A percentile compares a stretch with the other conserved stretches of the same genome.
Evolutionary conservation across 1,140 invertebrate species (phyloP).

Genomic region (Hyles euphorbiae): DNA sequence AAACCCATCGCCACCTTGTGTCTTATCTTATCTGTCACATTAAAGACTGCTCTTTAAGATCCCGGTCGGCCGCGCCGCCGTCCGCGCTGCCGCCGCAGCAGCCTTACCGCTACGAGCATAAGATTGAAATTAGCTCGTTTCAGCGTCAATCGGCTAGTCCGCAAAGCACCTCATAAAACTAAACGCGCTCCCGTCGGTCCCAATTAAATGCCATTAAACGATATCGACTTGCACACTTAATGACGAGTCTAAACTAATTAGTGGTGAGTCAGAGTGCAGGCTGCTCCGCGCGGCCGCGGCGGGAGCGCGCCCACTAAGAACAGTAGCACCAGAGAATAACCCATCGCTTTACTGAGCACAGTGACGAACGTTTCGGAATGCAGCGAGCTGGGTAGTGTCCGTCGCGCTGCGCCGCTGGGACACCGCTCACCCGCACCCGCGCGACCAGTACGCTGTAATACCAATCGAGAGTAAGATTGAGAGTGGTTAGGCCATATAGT

Average conservation of each 20-base stretch:
- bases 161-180: constrained; percentile 20
- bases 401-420: too few relatives aligned
- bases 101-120: not conserved
- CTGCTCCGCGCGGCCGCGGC: too few relatives aligned
- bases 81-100: too few relatives aligned
- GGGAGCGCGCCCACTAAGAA: too few relatives aligned
- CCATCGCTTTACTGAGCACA: too few relatives aligned
- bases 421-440: too few relatives aligned
- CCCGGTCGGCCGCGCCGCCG: not conserved
- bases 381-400: too few relatives aligned
- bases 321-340: too few relatives aligned
- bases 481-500: too few relatives aligned
- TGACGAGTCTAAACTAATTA: constrained; percentile 34
- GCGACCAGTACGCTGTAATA: too few relatives aligned
- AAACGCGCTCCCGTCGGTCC: constrained; percentile 6
- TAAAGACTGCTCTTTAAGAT: constrained; percentile 18
- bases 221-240: constrained; percentile 27
- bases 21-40: constrained; percentile 28
- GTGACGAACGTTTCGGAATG: too few relatives aligned
- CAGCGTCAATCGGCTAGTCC: not conserved
- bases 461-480: too few relatives aligned
- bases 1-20: constrained; percentile 9
- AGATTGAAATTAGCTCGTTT: not conserved
- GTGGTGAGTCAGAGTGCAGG: constrained; percentile 2
- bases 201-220: constrained; percentile 20